Conservation (phyloP, 2,888 invertebrate genomes). For the Ypsolopha sequella region DNA sequence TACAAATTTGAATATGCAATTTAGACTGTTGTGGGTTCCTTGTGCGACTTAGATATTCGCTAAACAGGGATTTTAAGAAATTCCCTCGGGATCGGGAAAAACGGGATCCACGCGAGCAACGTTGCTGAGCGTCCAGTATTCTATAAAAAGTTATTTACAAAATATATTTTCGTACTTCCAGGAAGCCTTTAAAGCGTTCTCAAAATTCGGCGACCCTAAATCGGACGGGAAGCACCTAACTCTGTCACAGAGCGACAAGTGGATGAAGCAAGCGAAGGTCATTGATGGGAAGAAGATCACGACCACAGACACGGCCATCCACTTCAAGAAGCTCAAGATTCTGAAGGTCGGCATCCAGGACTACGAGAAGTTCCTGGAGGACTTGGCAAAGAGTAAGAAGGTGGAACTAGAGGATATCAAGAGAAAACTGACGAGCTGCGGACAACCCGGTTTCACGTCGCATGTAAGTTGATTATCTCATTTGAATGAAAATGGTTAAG, state of each 20-base stretch:
- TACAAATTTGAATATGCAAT: no score
- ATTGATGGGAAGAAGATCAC: slow-evolving; percentile 88
- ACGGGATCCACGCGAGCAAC: no score
- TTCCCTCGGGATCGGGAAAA: no score
- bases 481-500: no score
- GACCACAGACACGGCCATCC: slow-evolving; percentile 91
- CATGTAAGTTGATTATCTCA: slow-evolving; percentile 33
- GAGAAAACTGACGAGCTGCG: slow-evolving; percentile 83
- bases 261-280: slow-evolving; percentile 91
- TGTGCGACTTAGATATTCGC: no score
- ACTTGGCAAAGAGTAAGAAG: slow-evolving; percentile 87
- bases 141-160: no score
- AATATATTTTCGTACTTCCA: slow-evolving; percentile 40
- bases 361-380: slow-evolving; percentile 88
- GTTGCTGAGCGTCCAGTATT: no score
- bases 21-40: no score
- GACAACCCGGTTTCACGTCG: slow-evolving; percentile 76
- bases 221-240: slow-evolving; percentile 89
- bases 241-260: slow-evolving; percentile 92
- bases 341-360: slow-evolving; percentile 82
- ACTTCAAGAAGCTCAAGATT: slow-evolving; percentile 90
- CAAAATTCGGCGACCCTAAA: slow-evolving; percentile 89
- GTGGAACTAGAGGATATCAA: slow-evolving; percentile 83
- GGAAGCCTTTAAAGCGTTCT: slow-evolving; percentile 83
- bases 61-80: no score